Conservation (phyloP, 1,140 invertebrate genomes). For the Brachionus paranguensis region DNA sequence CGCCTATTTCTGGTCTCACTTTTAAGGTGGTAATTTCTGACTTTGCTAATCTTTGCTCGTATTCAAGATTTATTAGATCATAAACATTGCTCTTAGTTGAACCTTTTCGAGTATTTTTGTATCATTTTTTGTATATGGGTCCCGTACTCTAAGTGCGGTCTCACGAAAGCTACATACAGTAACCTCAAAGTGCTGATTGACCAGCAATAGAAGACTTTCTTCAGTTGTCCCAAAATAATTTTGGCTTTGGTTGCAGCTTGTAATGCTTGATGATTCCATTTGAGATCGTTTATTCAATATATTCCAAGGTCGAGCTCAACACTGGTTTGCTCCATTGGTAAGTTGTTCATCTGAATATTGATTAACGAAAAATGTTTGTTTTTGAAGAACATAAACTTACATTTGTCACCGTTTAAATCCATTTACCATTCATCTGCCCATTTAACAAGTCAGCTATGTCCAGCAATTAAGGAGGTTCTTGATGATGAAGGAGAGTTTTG, state of each 20-base stretch:
- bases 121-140: neutral
- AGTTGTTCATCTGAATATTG: neutral
- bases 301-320: neutral
- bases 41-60: neutral
- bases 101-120: neutral
- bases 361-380: neutral
- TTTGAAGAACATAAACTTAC: neutral
- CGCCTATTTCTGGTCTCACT: neutral
- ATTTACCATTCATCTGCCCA: neutral
- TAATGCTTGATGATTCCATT: neutral
- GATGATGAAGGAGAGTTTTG: neutral
- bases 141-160: neutral
- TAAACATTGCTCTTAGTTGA: neutral
- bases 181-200: too few species aligned
- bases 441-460: too few species aligned
- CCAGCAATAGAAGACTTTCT: too few species aligned
- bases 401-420: neutral
- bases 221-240: too few species aligned
- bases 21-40: neutral
- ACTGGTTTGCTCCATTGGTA: neutral
- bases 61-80: neutral
- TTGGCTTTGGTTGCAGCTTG: neutral
- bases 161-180: neutral
- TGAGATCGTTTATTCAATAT: neutral
- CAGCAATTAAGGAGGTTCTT: too few species aligned